Percentiles rank a stretch among this genome's conserved stretches.
These are phyloP conservation scores for Chrysomela aeneicollis DNA, from an alignment of 2,888 invertebrate genomes.

Conservation along the genomic window DNA sequence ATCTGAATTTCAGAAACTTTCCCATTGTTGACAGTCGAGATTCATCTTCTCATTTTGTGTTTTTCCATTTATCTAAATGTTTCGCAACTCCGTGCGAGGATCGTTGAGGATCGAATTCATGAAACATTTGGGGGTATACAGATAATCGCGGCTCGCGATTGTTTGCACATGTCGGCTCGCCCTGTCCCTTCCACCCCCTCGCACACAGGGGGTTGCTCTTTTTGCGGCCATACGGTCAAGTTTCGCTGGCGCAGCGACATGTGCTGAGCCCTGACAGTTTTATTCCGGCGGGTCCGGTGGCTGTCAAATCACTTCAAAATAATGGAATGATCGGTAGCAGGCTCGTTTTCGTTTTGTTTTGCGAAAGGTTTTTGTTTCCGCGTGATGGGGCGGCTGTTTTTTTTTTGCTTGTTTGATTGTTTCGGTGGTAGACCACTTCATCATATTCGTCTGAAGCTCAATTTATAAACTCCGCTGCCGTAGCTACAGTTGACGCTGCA, in stretches of 20 bases:
- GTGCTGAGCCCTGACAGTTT: conserved; percentile 30
- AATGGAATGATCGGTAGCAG: conserved; percentile 4
- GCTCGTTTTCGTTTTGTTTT: conserved; percentile 5
- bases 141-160: conserved; percentile 57
- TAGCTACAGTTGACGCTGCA: no score
- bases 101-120: no score
- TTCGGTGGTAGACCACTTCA: background rate
- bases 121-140: no score
- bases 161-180: conserved; percentile 60
- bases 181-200: conserved; percentile 36
- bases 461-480: no score
- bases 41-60: no score
- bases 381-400: background rate
- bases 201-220: conserved; percentile 52
- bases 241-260: conserved; percentile 46
- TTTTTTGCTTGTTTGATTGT: background rate
- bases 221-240: conserved; percentile 60
- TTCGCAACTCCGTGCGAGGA: no score
- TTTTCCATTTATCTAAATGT: no score
- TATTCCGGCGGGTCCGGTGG: conserved; percentile 15
- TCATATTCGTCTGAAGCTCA: no score
- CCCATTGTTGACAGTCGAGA: no score
- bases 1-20: no score
- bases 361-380: background rate
- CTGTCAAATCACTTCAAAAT: conserved; percentile 19